Base-by-base conservation (phyloP, 2,888 invertebrate genomes). In the Gandaritis pyraliata region DNA sequence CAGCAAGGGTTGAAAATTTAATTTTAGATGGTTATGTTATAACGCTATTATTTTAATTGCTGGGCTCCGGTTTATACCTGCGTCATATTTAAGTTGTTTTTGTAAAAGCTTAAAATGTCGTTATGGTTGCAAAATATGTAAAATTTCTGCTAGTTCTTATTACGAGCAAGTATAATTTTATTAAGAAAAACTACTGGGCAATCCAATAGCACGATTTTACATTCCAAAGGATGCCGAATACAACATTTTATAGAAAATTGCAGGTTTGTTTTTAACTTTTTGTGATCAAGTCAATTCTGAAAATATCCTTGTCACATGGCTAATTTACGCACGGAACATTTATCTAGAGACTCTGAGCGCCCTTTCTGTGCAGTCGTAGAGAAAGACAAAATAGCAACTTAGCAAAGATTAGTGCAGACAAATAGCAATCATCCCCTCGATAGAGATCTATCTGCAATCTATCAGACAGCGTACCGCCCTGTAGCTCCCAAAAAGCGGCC, bases 1-100 rank as follows among this genome's bases (percentile, higher is more conserved):
- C 78, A 77, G 77, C 77, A 83, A 86, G 87, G 89, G 88, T 83
- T 82, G 83, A 72, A 81, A 90, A 90, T 90, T 91, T 88, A 90
- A 91, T 91, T 90, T 87, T 73, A 80, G 81, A 81, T 81, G 82
- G 81, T 76, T 83, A 80, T 71, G 84, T 86, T 84, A 86, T 81
- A 82, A 80, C 74, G 82, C 81, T 77, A 89, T 90, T 88, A 87
- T 87, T 85, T 86, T 88, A 86, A 88, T 89, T 75, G 71, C 75
- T 68, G 58, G 69, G 70, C 73, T 70, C 62, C 58, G 69, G 75
- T 70, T 70, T 68, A 68, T 60, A 64, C 55, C 47, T 64, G 43
- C 45, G 45, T 53, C 33, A 36, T 33, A 7, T 30, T 30, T 33
- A 8, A 33, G 33, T 55, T 58, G 36, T 58, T 58, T 45, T 58